Evolutionary conservation across 2,888 invertebrate species (phyloP).

Genomic region (Bibio marci): DNA sequence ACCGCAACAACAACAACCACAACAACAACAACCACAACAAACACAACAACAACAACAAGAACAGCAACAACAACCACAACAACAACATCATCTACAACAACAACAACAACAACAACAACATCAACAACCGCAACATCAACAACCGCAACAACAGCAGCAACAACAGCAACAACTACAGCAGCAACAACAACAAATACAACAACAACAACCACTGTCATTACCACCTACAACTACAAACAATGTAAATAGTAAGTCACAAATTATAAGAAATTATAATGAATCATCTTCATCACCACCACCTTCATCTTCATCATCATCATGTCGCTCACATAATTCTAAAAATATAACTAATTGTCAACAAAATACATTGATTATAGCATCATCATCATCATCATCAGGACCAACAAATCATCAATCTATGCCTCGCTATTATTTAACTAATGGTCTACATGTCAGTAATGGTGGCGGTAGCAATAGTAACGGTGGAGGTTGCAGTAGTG

Average conservation of each 20-base stretch:
- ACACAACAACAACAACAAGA: constrained; percentile 21
- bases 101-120: constrained; percentile 9
- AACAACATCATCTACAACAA: constrained; percentile 15
- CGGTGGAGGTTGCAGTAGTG: constrained; percentile 6
- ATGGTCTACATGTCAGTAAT: constrained; percentile 10
- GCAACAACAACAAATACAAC: constrained; percentile 14
- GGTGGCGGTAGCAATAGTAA: constrained; percentile 7
- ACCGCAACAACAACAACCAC: constrained; percentile 12
- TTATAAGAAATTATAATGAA: too few relatives aligned
- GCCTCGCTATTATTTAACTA: constrained; percentile 13
- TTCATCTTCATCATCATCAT: too few relatives aligned
- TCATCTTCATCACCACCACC: too few relatives aligned
- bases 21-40: constrained; percentile 14
- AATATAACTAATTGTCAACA: too few relatives aligned
- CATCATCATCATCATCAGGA: constrained; percentile 9
- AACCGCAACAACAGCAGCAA: constrained; percentile 13
- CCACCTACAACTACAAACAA: not conserved
- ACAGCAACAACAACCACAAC: constrained; percentile 20
- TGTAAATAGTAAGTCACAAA: not conserved
- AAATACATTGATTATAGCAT: not conserved
- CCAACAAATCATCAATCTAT: constrained; percentile 13
- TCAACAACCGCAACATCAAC: constrained; percentile 13
- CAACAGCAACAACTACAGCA: constrained; percentile 16
- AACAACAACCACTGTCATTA: constrained; percentile 17
- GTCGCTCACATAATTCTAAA: too few relatives aligned